Percentiles rank a stretch among this genome's conserved stretches.
phyloP scores from a whole-genome alignment of 2,888 invertebrate species.

The Aleiodes leptofemur region DNA sequence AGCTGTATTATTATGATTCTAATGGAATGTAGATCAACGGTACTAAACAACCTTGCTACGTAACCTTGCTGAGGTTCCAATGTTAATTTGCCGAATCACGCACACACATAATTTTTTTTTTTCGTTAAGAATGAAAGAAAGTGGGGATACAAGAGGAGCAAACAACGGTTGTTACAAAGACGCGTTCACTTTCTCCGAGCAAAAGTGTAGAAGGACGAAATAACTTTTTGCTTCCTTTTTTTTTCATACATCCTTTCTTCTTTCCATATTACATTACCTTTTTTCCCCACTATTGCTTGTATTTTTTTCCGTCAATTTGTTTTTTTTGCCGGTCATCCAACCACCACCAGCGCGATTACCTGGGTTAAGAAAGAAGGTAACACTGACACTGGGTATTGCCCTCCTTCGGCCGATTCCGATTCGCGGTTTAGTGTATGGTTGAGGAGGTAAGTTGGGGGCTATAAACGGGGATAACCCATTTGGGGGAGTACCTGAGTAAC shows the following conservation, averaged over 20 bases:
- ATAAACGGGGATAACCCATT: conserved; percentile 46
- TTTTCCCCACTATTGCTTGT: conserved; percentile 51
- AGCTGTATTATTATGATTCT: background rate
- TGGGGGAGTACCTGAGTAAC: conserved; percentile 67
- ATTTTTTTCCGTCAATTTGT: background rate
- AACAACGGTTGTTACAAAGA: conserved; percentile 18
- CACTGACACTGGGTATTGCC: conserved; percentile 35
- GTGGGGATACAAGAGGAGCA: conserved; percentile 15
- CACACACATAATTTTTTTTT: conserved; percentile 19
- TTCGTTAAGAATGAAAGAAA: conserved; percentile 22
- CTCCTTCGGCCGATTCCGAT: conserved; percentile 44
- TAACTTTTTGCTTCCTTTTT: conserved; percentile 36
- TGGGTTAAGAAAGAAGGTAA: conserved; percentile 19
- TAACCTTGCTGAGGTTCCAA: conserved; percentile 65
- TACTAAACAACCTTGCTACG: conserved; percentile 66
- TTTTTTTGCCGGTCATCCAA: conserved; percentile 31
- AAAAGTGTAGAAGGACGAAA: conserved; percentile 41
- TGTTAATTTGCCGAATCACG: conserved; percentile 27
- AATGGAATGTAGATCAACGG: conserved; percentile 34
- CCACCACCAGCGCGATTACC: conserved; percentile 50
- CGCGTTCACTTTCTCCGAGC: conserved; percentile 72
- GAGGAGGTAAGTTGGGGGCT: conserved; percentile 27
- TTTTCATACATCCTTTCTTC: conserved; percentile 41
- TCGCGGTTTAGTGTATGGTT: conserved; percentile 28
- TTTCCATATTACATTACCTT: conserved; percentile 30